phyloP scores from a whole-genome alignment of 2,888 invertebrate genomes.

The Fragum whitleyi region DNA sequence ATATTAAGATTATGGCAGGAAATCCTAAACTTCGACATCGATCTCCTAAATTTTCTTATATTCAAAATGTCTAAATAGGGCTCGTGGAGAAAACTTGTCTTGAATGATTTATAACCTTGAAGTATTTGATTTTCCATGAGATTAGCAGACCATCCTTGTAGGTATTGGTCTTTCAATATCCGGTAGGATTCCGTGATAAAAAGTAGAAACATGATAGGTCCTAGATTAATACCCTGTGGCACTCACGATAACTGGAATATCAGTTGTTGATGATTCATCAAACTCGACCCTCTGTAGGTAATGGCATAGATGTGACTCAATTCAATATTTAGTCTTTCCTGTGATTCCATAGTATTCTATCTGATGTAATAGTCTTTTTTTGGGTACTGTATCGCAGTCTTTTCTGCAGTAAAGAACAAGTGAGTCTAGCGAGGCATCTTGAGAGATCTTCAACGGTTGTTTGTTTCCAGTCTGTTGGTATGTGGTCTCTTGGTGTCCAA shows the following conservation, averaged over 20 bases:
- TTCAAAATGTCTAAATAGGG: too few relatives aligned
- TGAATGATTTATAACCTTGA: too few relatives aligned
- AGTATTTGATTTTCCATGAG: too few relatives aligned
- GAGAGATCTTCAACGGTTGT: conserved; percentile 25
- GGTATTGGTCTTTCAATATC: too few relatives aligned
- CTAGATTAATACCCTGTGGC: conserved; percentile 33
- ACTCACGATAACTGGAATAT: conserved; percentile 29
- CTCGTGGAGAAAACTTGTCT: too few relatives aligned
- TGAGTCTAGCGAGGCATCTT: conserved; percentile 8
- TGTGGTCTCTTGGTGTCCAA: conserved; percentile 32
- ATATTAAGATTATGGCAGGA: too few relatives aligned
- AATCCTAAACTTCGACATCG: too few relatives aligned
- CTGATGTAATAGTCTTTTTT: conserved; percentile 26
- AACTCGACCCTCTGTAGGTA: conserved; percentile 34
- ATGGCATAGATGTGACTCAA: conserved; percentile 33
- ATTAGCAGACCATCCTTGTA: too few relatives aligned
- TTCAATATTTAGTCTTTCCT: conserved; percentile 23
- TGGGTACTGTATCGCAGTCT: conserved; percentile 33
- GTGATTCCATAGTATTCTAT: conserved; percentile 29
- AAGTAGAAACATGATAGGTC: conserved; percentile 10
- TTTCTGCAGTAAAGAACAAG: conserved; percentile 39
- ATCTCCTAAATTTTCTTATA: too few relatives aligned
- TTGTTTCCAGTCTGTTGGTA: conserved; percentile 35
- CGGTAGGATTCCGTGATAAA: too few relatives aligned
- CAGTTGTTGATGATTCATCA: conserved; percentile 28